A percentile compares a stretch with the other conserved stretches of the same genome.
These are phyloP conservation scores for Drosophila recens DNA, from an alignment of 2,888 invertebrate genomes.

Conservation along the genomic window DNA sequence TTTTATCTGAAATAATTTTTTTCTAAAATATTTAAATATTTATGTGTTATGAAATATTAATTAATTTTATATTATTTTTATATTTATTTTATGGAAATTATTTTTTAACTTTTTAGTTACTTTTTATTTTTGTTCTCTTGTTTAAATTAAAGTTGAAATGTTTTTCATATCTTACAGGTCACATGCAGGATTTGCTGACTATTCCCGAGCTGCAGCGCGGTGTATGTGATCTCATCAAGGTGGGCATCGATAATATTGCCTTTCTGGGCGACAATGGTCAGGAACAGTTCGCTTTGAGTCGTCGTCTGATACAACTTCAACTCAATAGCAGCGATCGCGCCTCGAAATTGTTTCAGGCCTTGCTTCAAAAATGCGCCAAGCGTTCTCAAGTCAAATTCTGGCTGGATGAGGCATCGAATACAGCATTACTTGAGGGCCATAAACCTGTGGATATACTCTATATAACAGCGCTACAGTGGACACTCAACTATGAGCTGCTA, in stretches of 20 bases:
- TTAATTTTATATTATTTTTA: too few species aligned
- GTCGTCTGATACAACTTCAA: conserved; percentile 81
- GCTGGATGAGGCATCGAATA: conserved; percentile 57
- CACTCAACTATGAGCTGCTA: conserved; percentile 82
- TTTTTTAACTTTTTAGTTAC: too few species aligned
- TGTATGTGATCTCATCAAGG: conserved; percentile 84
- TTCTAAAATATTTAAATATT: too few species aligned
- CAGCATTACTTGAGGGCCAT: conserved; percentile 47
- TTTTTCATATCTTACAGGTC: conserved; percentile 17
- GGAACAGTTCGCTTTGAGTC: conserved; percentile 77
- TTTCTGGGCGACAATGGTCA: conserved; percentile 81
- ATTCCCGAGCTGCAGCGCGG: conserved; percentile 81
- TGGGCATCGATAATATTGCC: conserved; percentile 83
- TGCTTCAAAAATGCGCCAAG: conserved; percentile 63
- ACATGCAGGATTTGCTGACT: conserved; percentile 81
- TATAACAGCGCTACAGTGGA: conserved; percentile 83
- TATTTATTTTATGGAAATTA: too few species aligned
- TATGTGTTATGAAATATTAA: too few species aligned
- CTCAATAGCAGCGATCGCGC: conserved; percentile 79
- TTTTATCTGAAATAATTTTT: too few species aligned
- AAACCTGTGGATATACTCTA: conserved; percentile 80
- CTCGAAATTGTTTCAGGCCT: conserved; percentile 74
- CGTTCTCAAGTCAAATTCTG: conserved; percentile 51
- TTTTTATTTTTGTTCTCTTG: too few species aligned
- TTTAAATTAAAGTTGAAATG: background rate